Percentiles rank a stretch among this genome's conserved stretches.
Conservation (phyloP, 1,140 invertebrate species). For the Oreohelix idahoensis region DNA sequence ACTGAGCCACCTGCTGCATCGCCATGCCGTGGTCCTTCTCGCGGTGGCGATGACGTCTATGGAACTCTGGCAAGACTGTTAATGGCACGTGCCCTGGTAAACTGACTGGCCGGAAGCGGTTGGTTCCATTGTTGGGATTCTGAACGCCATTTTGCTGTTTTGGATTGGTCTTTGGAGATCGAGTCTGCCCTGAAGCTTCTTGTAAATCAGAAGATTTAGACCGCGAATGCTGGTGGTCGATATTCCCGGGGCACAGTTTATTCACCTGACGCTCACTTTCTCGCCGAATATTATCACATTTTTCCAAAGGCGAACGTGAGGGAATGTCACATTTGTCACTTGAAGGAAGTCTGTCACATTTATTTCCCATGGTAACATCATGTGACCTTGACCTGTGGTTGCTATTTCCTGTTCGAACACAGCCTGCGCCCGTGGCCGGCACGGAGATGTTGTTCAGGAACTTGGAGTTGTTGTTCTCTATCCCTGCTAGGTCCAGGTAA, state of each 20-base stretch:
- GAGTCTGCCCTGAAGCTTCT: constrained; percentile 36
- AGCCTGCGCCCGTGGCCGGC: constrained; percentile 40
- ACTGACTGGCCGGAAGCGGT: constrained; percentile 60
- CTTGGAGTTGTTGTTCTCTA: constrained; percentile 69
- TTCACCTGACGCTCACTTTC: constrained; percentile 49
- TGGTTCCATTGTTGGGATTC: constrained; percentile 48
- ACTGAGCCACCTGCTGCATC: constrained; percentile 79
- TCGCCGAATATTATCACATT: constrained; percentile 49
- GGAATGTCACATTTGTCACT: not conserved
- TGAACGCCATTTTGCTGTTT: not conserved
- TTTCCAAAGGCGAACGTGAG: not conserved
- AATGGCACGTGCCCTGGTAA: constrained; percentile 60
- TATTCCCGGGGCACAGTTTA: not conserved
- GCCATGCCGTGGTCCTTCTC: constrained; percentile 81
- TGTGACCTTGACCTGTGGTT: constrained; percentile 61
- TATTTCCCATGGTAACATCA: constrained; percentile 44
- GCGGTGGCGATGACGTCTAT: constrained; percentile 77
- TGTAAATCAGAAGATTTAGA: constrained; percentile 64
- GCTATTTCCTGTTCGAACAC: constrained; percentile 2
- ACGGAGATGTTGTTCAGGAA: constrained; percentile 52
- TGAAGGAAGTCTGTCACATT: not conserved
- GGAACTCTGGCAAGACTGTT: constrained; percentile 75
- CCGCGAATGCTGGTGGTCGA: constrained; percentile 51
- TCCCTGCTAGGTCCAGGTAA: constrained; percentile 73
- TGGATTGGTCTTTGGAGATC: not conserved